Evolutionary conservation across 2,888 invertebrate genomes (phyloP).

Genomic region (Brachyptera putata): DNA sequence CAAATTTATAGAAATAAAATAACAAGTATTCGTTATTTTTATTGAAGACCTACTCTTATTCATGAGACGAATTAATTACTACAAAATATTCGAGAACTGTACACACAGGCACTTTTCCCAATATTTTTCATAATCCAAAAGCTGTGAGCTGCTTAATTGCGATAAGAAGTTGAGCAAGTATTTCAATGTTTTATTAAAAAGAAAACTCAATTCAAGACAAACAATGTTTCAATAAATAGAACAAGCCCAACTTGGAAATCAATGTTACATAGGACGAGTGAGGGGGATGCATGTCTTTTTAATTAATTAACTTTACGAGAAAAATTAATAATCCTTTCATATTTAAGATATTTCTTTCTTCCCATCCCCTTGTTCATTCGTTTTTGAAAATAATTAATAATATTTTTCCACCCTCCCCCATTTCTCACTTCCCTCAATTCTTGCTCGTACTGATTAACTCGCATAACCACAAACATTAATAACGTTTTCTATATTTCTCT

Average conservation of each 20-base stretch:
- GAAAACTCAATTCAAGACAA: conserved; percentile 4
- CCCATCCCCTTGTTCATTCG: conserved; percentile 26
- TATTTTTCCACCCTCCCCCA: conserved; percentile 24
- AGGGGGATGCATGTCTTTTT: conserved; percentile 27
- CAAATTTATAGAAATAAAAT: too few relatives aligned
- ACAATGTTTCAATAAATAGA: conserved; percentile 14
- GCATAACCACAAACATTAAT: conserved; percentile 23
- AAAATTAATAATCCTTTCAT: conserved; percentile 30
- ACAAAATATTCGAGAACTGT: too few relatives aligned
- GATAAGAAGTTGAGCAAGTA: neutral
- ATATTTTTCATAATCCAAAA: neutral
- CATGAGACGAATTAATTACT: too few relatives aligned
- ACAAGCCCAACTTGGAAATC: conserved; percentile 5
- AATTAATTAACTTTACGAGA: conserved; percentile 32
- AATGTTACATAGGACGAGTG: too few relatives aligned
- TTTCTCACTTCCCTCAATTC: conserved; percentile 16
- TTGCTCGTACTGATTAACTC: conserved; percentile 19
- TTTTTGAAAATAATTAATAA: conserved; percentile 31
- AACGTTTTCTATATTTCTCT: conserved; percentile 27
- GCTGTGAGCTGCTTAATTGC: conserved; percentile 11
- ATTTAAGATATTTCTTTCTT: conserved; percentile 30
- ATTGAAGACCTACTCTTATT: too few relatives aligned
- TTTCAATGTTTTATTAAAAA: conserved; percentile 11
- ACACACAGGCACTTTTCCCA: too few relatives aligned
- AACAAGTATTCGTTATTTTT: too few relatives aligned